Conservation (phyloP, 2,113 vertebrate genomes). For the Lontra canadensis region DNA sequence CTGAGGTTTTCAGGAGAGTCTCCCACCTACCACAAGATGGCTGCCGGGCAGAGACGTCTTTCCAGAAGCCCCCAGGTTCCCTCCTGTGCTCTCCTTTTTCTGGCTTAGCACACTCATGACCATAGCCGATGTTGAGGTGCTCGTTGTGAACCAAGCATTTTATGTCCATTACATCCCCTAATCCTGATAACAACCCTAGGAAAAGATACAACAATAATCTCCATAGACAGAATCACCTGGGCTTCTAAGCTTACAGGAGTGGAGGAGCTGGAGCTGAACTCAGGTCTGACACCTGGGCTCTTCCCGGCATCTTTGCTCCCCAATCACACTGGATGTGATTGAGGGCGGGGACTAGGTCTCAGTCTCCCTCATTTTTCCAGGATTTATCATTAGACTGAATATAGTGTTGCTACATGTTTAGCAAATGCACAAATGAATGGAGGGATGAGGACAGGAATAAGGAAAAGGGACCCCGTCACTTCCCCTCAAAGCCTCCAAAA, state of each 20-base stretch:
- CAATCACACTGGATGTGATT: fast-evolving
- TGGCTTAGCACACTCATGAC: neutral
- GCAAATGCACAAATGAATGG: neutral
- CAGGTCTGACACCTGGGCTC: neutral
- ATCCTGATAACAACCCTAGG: neutral
- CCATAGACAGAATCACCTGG: neutral
- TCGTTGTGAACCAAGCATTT: neutral
- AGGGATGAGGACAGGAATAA: neutral
- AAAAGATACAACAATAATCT: neutral
- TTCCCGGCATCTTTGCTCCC: neutral
- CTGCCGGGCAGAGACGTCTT: neutral
- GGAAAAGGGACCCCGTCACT: neutral
- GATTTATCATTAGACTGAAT: neutral
- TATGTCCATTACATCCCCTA: neutral
- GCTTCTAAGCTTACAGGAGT: neutral
- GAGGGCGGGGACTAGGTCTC: neutral
- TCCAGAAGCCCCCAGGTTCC: neutral
- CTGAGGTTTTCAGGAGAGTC: neutral
- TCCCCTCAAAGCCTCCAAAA: neutral
- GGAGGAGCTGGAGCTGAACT: neutral
- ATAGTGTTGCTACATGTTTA: neutral
- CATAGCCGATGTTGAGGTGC: neutral
- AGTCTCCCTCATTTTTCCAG: neutral
- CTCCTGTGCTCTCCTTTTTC: neutral
- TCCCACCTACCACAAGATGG: neutral